These are phyloP conservation scores for Pollicipes pollicipes DNA, from an alignment of 1,140 invertebrate species.

Conservation along the genomic window DNA sequence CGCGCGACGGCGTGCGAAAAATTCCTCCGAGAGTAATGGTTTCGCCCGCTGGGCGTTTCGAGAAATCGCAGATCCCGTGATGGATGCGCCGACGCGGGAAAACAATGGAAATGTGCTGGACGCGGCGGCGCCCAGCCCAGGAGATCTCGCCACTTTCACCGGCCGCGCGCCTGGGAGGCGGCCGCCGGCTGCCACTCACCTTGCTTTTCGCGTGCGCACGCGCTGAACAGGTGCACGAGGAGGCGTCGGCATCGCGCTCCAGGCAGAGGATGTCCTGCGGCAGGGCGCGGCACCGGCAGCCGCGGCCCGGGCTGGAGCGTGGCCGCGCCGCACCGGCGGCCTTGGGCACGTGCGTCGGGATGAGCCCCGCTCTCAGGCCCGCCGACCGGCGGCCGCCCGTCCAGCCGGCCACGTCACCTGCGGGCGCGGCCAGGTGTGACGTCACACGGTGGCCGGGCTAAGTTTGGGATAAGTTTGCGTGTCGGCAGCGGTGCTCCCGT, in stretches of 20 bases:
- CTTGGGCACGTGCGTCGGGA: background rate
- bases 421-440: no score
- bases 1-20: no score
- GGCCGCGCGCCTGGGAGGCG: no score
- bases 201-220: background rate
- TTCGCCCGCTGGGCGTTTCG: background rate
- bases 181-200: background rate
- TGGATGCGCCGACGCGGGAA: background rate
- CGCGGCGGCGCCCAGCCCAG: no score
- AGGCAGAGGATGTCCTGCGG: background rate
- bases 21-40: background rate
- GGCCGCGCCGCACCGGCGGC: no score
- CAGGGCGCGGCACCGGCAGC: background rate
- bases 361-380: background rate
- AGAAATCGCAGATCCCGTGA: background rate
- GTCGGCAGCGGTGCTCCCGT: no score
- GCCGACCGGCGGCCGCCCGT: background rate
- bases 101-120: background rate
- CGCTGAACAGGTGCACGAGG: background rate
- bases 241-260: background rate
- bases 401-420: background rate
- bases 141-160: background rate
- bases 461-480: no score
- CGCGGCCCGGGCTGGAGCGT: no score
- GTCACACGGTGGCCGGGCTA: no score